phyloP scores from a whole-genome alignment of 1,140 invertebrate species.

The Drosophila azteca region DNA sequence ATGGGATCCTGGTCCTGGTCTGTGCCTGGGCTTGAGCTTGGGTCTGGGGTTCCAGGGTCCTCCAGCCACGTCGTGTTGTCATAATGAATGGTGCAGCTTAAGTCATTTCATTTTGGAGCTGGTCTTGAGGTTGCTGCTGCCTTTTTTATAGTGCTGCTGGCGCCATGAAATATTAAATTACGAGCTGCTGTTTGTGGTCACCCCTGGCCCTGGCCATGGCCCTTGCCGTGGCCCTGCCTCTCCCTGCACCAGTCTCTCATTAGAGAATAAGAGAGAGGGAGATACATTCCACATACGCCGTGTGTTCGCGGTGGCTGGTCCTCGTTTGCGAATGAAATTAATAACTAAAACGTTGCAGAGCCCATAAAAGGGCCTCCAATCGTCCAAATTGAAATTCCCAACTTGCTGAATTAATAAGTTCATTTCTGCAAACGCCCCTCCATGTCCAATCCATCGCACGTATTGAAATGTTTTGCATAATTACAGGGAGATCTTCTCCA shows the following conservation, averaged over 20 bases:
- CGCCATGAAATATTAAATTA: slow-evolving; percentile 84
- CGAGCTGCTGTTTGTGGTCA: slow-evolving; percentile 71
- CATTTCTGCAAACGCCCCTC: slow-evolving; percentile 59
- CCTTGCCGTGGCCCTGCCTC: neutral
- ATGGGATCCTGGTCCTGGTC: slow-evolving; percentile 28
- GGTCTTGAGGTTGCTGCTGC: slow-evolving; percentile 45
- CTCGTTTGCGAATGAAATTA: slow-evolving; percentile 55
- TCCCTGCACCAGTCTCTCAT: slow-evolving; percentile 27
- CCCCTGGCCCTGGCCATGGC: slow-evolving; percentile 1
- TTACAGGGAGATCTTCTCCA: slow-evolving; percentile 49
- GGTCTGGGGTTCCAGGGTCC: slow-evolving; percentile 31
- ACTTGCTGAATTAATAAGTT: slow-evolving; percentile 73
- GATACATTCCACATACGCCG: slow-evolving; percentile 71
- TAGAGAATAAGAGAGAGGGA: slow-evolving; percentile 19
- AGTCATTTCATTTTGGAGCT: slow-evolving; percentile 81
- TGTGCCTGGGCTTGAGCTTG: slow-evolving; percentile 26
- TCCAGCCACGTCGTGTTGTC: slow-evolving; percentile 76
- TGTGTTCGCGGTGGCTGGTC: slow-evolving; percentile 27
- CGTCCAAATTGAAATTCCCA: slow-evolving; percentile 63
- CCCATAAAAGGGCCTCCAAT: slow-evolving; percentile 59
- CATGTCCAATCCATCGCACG: slow-evolving; percentile 45
- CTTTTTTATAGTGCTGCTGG: slow-evolving; percentile 82
- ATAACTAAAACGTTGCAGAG: slow-evolving; percentile 65
- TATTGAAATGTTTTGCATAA: slow-evolving; percentile 59
- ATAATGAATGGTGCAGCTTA: slow-evolving; percentile 83